These are phyloP conservation scores for Epinephelus moara DNA, from an alignment of 2,113 vertebrate species.

Conservation along the genomic window DNA sequence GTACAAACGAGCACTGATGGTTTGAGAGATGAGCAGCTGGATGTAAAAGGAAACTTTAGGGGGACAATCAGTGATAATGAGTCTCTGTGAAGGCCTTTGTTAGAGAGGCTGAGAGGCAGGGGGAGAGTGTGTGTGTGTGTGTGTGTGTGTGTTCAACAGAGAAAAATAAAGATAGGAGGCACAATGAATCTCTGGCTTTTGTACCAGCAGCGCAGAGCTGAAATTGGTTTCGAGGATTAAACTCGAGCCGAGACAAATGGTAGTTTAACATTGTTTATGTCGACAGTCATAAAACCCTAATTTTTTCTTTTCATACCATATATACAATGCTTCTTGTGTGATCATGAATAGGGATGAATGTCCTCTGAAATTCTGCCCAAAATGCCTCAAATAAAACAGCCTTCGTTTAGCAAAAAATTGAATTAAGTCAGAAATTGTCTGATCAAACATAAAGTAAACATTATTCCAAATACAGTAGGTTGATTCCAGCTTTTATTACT, in stretches of 20 bases:
- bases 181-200: background rate
- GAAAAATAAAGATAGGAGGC: background rate
- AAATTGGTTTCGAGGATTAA: background rate
- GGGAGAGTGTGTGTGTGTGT: background rate
- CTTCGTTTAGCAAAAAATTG: background rate
- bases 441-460: no score
- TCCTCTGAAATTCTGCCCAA: background rate
- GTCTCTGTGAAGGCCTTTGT: background rate
- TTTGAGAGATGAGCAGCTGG: slow-evolving; percentile 43
- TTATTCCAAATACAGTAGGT: no score
- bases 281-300: no score
- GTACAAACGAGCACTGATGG: slow-evolving; percentile 7
- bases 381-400: background rate
- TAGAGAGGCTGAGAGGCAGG: background rate
- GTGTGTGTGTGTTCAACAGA: slow-evolving; percentile 2
- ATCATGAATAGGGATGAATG: background rate
- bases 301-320: background rate
- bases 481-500: no score
- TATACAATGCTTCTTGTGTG: background rate
- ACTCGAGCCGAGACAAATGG: background rate
- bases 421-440: no score
- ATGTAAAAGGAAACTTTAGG: slow-evolving; percentile 23
- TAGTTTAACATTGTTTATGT: background rate
- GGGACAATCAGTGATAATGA: slow-evolving; percentile 47
- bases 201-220: background rate